Conservation (phyloP, 2,797 vertebrate genomes). For the Calcarius lapponicus region DNA sequence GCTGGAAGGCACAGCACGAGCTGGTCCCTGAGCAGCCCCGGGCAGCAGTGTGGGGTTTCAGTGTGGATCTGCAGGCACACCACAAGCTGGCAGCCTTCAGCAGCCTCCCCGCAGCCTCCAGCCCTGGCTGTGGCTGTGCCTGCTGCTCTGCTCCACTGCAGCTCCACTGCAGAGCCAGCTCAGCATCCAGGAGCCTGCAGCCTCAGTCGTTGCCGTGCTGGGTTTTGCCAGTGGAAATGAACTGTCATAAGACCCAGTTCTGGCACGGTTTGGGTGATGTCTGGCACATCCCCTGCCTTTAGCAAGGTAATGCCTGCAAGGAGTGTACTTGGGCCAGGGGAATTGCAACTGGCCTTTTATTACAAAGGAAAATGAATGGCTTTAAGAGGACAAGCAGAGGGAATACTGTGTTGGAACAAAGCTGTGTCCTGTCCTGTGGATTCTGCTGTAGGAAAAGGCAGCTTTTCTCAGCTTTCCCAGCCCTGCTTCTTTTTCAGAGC, state of each 20-base stretch:
- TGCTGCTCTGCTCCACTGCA: background rate
- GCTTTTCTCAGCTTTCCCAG: background rate
- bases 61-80: background rate
- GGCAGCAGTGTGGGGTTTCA: background rate
- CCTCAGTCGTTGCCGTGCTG: rapidly evolving
- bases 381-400: background rate
- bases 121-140: rapidly evolving
- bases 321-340: background rate
- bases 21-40: background rate
- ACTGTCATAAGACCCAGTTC: background rate
- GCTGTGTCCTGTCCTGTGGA: background rate
- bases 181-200: background rate
- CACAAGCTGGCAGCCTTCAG: constrained; percentile 60
- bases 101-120: background rate
- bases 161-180: background rate
- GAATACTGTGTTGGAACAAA: background rate
- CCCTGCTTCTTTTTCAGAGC: background rate
- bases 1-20: background rate
- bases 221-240: background rate
- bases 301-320: background rate
- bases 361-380: background rate
- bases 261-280: background rate
- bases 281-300: background rate
- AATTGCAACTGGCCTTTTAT: background rate
- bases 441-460: background rate